Evolutionary conservation across 2,113 vertebrate genomes (phyloP), one percentile per base, ranked within the genome.

Genomic region (Xerus inauris): DNA sequence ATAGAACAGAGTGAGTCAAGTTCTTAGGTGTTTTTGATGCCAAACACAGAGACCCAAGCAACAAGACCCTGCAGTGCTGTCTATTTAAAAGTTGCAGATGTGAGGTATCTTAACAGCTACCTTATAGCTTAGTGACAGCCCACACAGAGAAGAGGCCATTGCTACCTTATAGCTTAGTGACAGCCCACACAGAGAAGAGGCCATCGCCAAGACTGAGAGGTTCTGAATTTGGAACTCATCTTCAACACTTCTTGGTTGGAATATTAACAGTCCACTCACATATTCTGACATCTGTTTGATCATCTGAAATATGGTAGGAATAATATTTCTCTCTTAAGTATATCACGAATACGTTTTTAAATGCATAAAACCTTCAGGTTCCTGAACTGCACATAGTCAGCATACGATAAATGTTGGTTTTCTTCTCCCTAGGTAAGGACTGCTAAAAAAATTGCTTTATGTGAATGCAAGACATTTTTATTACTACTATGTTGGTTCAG

Each of bases 391-490:
- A 47, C 5, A 1, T 11, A 42, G 49, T 89, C 47, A 49, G 54
- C 59, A 87, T 42, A 76, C 14, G 35, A 42, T 80, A 87, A 81
- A 85, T 20, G 51, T 38, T 69, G 62, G 7, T 57, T 85, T 96
- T 77, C 62, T 81, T 85, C 94, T 87, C 51, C 22, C 54, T 57
- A 72, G 40, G 26, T 72, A 64, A 89, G 32, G 30, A 69, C n/a
- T 83, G 51, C 71, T 88, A 87, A 71, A 91, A 85, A 95, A 95
- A 93, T 95, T 87, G 57, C 24, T 96, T 79, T 75, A 35, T 81
- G 57, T 76, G 49, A 83, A 45, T 69, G 30, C 0, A 47, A 90
- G 85, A n/a, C 19, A 51, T 28, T 91, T 76, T 97, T 69, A 75
- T 77, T 88, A 90, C 93, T 47, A 94, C 64, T 59, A 3, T 45